Evolutionary conservation across 2,797 vertebrate genomes (phyloP).

Genomic region (Scolopax bukidnonensis): DNA sequence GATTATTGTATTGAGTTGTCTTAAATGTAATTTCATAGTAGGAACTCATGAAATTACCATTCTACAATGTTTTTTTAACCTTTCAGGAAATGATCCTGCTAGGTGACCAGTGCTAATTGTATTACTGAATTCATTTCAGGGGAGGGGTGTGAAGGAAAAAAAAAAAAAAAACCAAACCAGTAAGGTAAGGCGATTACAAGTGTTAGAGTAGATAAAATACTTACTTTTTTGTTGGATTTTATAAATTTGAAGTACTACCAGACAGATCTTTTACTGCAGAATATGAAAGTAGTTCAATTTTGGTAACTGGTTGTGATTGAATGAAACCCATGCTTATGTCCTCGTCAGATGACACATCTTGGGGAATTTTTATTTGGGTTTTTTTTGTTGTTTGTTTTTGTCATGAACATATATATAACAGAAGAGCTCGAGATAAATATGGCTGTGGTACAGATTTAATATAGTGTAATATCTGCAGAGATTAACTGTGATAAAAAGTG

Average conservation of each 20-base stretch:
- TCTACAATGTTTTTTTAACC: conserved; percentile 21
- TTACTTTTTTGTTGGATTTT: neutral
- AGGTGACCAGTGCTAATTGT: neutral
- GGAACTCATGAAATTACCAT: neutral
- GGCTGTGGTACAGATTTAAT: conserved; percentile 18
- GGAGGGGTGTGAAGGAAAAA: neutral
- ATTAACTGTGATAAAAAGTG: conserved; percentile 36
- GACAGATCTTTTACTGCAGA: neutral
- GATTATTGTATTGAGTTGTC: neutral
- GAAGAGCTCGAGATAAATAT: conserved; percentile 37
- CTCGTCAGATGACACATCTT: neutral
- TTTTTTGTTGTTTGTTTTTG: neutral
- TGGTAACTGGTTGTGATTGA: neutral
- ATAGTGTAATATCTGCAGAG: conserved; percentile 13
- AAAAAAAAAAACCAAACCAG: neutral
- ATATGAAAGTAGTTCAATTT: neutral
- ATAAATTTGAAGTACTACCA: neutral
- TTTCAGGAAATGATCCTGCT: neutral
- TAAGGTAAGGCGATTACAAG: neutral
- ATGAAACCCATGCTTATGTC: neutral
- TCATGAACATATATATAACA: neutral
- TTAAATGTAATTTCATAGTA: neutral
- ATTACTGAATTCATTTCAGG: neutral
- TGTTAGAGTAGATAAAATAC: neutral
- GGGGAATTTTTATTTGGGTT: neutral